Percentiles rank a stretch among this genome's conserved stretches.
Evolutionary conservation across 2,797 vertebrate species (phyloP).

Genomic region (Sebastes elongatus): DNA sequence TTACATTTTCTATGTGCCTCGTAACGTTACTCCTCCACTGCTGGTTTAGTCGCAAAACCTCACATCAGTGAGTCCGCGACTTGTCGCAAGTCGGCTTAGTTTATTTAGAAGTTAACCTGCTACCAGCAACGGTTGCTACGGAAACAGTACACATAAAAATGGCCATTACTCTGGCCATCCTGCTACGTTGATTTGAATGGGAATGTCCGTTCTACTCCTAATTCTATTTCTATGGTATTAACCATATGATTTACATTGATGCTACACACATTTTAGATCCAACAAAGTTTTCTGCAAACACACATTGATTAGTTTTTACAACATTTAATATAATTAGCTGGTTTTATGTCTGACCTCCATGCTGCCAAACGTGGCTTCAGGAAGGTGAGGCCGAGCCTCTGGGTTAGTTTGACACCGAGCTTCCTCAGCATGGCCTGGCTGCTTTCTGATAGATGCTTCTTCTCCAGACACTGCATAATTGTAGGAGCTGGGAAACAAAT

Average conservation of each 20-base stretch:
- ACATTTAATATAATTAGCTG: neutral
- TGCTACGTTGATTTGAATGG: too few relatives aligned
- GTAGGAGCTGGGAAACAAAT: slow-evolving; percentile 81
- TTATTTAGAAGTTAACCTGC: too few relatives aligned
- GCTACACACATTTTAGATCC: neutral
- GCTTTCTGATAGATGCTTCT: slow-evolving; percentile 86
- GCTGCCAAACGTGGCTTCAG: slow-evolving; percentile 92
- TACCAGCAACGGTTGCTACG: too few relatives aligned
- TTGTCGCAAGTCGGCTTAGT: too few relatives aligned
- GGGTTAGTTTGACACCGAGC: slow-evolving; percentile 91
- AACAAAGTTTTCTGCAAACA: neutral
- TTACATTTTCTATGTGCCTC: too few relatives aligned
- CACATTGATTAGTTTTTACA: neutral
- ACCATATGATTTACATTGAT: neutral
- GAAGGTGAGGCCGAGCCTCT: slow-evolving; percentile 93
- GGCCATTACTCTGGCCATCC: too few relatives aligned
- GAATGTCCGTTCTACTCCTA: too few relatives aligned
- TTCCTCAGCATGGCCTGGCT: slow-evolving; percentile 91
- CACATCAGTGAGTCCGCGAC: too few relatives aligned
- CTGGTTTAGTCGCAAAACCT: too few relatives aligned
- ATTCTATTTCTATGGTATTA: too few relatives aligned
- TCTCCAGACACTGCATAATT: slow-evolving; percentile 87
- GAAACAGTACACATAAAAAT: too few relatives aligned
- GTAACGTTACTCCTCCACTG: too few relatives aligned
- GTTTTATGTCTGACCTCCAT: slow-evolving; percentile 88